A percentile compares a stretch with the other conserved stretches of the same genome.
Conservation (phyloP, 2,888 invertebrate genomes). For the Lochmaea crataegi region DNA sequence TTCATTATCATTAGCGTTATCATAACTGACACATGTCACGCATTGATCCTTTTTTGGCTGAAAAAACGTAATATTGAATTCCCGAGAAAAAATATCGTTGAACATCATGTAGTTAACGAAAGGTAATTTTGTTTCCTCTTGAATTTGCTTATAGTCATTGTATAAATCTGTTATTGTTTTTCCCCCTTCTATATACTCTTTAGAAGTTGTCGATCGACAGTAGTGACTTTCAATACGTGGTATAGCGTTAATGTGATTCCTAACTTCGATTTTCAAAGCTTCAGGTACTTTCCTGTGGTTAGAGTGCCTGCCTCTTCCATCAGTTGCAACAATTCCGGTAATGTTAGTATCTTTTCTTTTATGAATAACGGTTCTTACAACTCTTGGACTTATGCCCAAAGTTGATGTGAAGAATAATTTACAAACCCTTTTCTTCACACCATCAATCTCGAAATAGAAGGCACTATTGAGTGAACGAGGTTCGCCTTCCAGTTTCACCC, state of each 20-base stretch:
- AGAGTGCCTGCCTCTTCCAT: slow-evolving; percentile 18
- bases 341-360: not conserved
- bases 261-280: slow-evolving; percentile 42
- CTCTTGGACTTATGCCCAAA: slow-evolving; percentile 16
- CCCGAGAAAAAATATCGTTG: slow-evolving; percentile 19
- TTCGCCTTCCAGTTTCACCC: slow-evolving; percentile 8
- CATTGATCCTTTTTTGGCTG: slow-evolving; percentile 47
- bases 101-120: slow-evolving; percentile 24
- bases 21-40: slow-evolving; percentile 42
- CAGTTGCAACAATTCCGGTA: slow-evolving; percentile 11
- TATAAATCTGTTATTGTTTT: slow-evolving; percentile 48
- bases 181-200: slow-evolving; percentile 53
- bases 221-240: slow-evolving; percentile 53
- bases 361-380: slow-evolving; percentile 15
- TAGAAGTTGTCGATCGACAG: slow-evolving; percentile 44
- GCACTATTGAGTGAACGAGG: not conserved
- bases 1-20: slow-evolving; percentile 33
- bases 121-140: slow-evolving; percentile 27
- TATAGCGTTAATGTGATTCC: slow-evolving; percentile 50
- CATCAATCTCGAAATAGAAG: slow-evolving; percentile 9
- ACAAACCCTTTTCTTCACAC: slow-evolving; percentile 13
- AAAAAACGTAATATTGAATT: slow-evolving; percentile 32
- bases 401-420: slow-evolving; percentile 21
- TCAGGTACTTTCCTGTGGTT: slow-evolving; percentile 12
- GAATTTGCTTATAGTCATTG: slow-evolving; percentile 48